Base-by-base conservation (phyloP, 1,140 invertebrate species). In the Nephila pilipes region DNA sequence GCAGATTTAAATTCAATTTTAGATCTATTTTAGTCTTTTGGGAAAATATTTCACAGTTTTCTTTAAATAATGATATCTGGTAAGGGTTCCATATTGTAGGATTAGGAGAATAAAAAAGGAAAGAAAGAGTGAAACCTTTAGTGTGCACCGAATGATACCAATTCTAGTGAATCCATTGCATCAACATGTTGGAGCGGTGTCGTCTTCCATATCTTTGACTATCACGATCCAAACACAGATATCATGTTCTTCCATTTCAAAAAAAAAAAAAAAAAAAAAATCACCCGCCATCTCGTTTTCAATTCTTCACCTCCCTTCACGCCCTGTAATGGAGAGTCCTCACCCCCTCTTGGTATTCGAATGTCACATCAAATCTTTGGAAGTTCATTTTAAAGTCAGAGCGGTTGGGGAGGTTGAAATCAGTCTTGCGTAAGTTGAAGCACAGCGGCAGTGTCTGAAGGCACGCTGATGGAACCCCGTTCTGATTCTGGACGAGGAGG, bases 341-440 rank as follows among this genome's bases (percentile, higher is more conserved):
- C 25, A 2, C 6, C 10, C 60, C 63, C 63, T 65, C 14, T 65
- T 25, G 22, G 63, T 25, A 65, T 65, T 65, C 63, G 22, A 25
- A 29, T 65, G 63, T 65, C 63, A 65, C 63, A 65, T 65, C 63
- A n/a, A 25, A 65, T 65, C 63, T 65, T n/a, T 14, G 12, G 63
- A 65, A 8, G 63, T 65, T 65, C 63, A 65, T 65, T 65, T 65
- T 65, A 65, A 65, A 65, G 63, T 65, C 63, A 65, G 14, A 8
- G 63, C 22, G 63, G 63, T n/a, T 6, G 63, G 63, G 63, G 63
- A 65, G 63, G 63, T 25, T 65, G 63, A 65, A 10, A 65, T n/a
- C 63, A 65, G 25, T 65, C 63, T 65, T 65, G 63, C 63, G 63
- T n/a, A 65, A 65, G 63, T 65, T 65, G 63, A 65, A 25, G 63